Percentiles rank a stretch among this genome's conserved stretches.
Evolutionary conservation across 2,797 vertebrate species (phyloP).

Genomic region (Otolemur crassicaudatus): DNA sequence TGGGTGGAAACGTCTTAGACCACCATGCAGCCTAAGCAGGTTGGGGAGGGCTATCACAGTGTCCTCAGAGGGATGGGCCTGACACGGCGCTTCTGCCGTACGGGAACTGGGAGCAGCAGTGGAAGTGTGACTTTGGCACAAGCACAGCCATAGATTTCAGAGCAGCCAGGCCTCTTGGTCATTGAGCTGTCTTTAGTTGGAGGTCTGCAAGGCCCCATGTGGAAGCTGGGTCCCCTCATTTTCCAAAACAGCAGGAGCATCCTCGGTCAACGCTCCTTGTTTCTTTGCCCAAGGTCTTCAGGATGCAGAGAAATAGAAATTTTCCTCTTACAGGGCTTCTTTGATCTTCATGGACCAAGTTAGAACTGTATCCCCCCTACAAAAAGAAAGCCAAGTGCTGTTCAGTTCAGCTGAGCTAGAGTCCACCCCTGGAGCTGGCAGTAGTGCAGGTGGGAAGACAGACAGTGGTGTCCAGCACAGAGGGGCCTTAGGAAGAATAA

Average conservation of each 20-base stretch:
- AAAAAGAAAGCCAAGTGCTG: not conserved
- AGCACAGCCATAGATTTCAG: not conserved
- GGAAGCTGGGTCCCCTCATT: not conserved
- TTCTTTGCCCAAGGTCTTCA: not conserved
- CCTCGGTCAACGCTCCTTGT: not conserved
- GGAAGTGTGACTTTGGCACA: not conserved
- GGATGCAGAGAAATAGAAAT: not conserved
- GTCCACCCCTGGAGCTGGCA: not conserved
- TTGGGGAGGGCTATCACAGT: rapidly evolving
- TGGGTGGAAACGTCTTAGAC: rapidly evolving
- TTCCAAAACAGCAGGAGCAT: no score
- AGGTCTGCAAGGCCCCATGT: not conserved
- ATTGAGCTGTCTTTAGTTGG: not conserved
- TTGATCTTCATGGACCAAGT: not conserved
- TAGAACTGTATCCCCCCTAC: rapidly evolving
- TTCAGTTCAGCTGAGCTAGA: not conserved
- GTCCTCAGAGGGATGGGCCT: not conserved
- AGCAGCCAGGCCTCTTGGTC: not conserved
- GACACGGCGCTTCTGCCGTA: rapidly evolving
- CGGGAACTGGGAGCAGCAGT: not conserved
- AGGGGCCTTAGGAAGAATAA: no score
- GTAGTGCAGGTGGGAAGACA: not conserved
- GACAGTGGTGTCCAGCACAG: rapidly evolving
- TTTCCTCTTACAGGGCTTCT: not conserved
- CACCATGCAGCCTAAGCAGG: rapidly evolving